A percentile compares a stretch with the other conserved stretches of the same genome.
Evolutionary conservation across 2,113 vertebrate genomes (phyloP).

Genomic region (Fregetta grallaria): DNA sequence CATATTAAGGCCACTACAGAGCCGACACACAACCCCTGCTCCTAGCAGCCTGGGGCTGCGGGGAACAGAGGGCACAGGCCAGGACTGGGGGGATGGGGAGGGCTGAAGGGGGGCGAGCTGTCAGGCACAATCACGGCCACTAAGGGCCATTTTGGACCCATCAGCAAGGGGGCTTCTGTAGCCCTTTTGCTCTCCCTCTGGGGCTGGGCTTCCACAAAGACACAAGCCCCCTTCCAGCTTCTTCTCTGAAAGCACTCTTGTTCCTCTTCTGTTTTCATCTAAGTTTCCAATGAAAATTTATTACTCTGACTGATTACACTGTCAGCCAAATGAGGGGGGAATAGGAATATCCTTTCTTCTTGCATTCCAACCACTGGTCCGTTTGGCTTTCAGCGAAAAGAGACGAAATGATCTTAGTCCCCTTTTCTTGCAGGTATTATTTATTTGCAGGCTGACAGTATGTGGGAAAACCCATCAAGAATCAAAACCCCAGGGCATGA

Average conservation of each 20-base stretch:
- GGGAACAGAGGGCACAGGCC: neutral
- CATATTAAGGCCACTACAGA: neutral
- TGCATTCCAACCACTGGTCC: neutral
- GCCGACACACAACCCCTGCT: neutral
- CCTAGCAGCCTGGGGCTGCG: accelerated
- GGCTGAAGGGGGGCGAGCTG: neutral
- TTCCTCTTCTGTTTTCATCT: slow-evolving; percentile 22
- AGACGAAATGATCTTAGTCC: neutral
- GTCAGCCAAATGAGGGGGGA: slow-evolving; percentile 14
- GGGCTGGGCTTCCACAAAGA: neutral
- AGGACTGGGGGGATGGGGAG: neutral
- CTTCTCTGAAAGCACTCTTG: neutral
- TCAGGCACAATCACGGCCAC: neutral
- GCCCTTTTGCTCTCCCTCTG: neutral
- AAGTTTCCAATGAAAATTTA: slow-evolving; percentile 51
- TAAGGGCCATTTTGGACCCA: neutral
- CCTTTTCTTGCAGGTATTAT: slow-evolving; percentile 13
- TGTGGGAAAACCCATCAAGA: slow-evolving; percentile 24
- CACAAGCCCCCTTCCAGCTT: neutral
- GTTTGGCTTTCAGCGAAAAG: neutral
- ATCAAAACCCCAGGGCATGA: neutral
- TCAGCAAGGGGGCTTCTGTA: neutral
- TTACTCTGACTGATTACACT: neutral
- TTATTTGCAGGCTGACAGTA: slow-evolving; percentile 30
- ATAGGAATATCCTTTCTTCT: slow-evolving; percentile 34